Evolutionary conservation across 2,888 invertebrate species (phyloP), one percentile per base, ranked within the genome.

Genomic region (Heliconius hortense): DNA sequence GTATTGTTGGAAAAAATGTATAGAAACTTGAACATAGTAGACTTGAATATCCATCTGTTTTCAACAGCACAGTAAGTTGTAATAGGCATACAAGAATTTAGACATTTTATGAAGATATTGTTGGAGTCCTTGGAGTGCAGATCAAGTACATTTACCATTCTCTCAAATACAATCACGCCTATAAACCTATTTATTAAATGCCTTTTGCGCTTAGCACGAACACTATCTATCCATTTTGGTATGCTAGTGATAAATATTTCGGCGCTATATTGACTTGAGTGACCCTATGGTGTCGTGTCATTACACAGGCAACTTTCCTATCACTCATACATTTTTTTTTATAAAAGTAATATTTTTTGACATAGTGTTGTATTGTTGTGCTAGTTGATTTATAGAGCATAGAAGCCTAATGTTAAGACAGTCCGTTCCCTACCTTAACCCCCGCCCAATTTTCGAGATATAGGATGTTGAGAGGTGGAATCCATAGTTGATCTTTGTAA

Each of bases 261-360:
- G 78, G 90, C 91, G 91, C 91, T 80, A 91, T 21, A 92, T 70
- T 28, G 84, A 82, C 43, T 28, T 74, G 88, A 82, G 87, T 86
- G 90, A 90, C 91, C 91, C 91, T 92, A 92, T 92, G 88, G 92
- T 89, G 89, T 84, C 82, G 85, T 86, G 88, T 84, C 80, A 77
- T 79, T 90, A 88, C 86, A 85, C 86, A 82, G 80, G 81, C 87
- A 85, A 92, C 92, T 87, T 92, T 92, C 92, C 91, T 91, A 91
- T 91, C 90, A 86, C 86, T 86, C 89, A 73, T 56, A 90, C 89
- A 88, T 69, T 31, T 64, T 59, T 31, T 2, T 59, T 39, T 5
- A 53, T 2, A 26, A 43, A 64, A 39, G 4, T 64, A 21, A 28
- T 10, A 11, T 59, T 21, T 8, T 56, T 8, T 56, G 21, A 0